Percentiles rank a stretch among this genome's conserved stretches.
These are phyloP conservation scores for Pollicipes pollicipes DNA, from an alignment of 1,140 invertebrate species.

Conservation along the genomic window DNA sequence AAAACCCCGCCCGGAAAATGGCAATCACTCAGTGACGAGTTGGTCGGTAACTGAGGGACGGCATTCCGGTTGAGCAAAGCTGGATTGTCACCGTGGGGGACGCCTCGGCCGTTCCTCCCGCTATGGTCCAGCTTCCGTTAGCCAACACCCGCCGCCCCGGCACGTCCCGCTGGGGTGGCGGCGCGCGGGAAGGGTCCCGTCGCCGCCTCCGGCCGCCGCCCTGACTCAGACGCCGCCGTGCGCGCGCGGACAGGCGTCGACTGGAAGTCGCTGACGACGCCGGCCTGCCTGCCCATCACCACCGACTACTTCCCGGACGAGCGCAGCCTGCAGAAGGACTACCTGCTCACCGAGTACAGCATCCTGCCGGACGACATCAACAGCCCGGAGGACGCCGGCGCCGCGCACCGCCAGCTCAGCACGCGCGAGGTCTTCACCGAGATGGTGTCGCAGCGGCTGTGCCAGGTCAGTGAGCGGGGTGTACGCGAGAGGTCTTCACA, in stretches of 20 bases:
- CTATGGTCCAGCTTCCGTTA: background rate
- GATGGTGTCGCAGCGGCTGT: constrained; percentile 73
- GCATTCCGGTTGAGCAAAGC: no score
- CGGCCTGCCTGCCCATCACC: constrained; percentile 91
- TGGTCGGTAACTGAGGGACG: no score
- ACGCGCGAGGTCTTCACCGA: constrained; percentile 77
- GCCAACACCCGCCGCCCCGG: no score
- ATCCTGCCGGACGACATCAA: constrained; percentile 28
- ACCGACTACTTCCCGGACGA: constrained; percentile 97
- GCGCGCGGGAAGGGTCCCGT: no score
- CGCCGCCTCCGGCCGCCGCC: background rate
- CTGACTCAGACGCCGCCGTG: constrained; percentile 4
- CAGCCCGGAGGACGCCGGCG: constrained; percentile 16
- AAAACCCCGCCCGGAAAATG: no score
- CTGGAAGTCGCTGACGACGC: constrained; percentile 94
- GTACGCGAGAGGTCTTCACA: no score
- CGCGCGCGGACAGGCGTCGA: constrained; percentile 63
- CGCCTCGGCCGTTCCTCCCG: background rate
- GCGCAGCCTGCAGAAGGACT: constrained; percentile 76
- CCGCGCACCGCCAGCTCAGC: constrained; percentile 43
- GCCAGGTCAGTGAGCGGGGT: constrained; percentile 22
- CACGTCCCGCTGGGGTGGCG: background rate
- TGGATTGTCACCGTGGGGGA: background rate
- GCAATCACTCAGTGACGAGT: no score
- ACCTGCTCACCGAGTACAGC: constrained; percentile 78